These are phyloP conservation scores for Cerastoderma edule DNA, from an alignment of 2,888 invertebrate genomes.

Conservation along the genomic window DNA sequence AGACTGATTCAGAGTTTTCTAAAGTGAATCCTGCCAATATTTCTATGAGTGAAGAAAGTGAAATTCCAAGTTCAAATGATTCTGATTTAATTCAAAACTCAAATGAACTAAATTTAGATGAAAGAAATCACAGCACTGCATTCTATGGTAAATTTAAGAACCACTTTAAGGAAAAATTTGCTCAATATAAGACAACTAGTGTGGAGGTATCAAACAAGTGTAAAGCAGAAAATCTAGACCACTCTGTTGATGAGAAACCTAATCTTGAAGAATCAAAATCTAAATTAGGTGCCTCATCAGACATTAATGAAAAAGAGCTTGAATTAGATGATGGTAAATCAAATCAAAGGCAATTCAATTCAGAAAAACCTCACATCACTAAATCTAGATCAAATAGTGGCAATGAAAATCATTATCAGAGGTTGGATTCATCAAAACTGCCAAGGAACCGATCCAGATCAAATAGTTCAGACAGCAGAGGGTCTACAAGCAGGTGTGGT, in stretches of 20 bases:
- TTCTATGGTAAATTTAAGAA: conserved; percentile 42
- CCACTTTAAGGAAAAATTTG: conserved; percentile 34
- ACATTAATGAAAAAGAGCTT: background rate
- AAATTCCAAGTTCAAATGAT: background rate
- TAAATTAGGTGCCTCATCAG: background rate
- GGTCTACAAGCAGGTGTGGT: conserved; percentile 12
- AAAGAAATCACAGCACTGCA: background rate
- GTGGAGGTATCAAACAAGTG: no score
- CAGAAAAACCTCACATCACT: background rate
- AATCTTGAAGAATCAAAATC: background rate
- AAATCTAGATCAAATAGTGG: conserved; percentile 26
- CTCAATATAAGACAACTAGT: conserved; percentile 8
- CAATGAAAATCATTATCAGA: background rate
- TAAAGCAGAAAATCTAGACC: no score
- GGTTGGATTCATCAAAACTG: no score
- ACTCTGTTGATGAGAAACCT: conserved; percentile 8
- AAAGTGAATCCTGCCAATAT: no score
- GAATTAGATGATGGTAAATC: background rate
- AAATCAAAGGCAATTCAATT: background rate
- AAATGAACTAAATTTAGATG: background rate
- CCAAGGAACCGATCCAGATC: conserved; percentile 6
- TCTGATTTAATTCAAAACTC: background rate
- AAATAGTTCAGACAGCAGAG: conserved; percentile 27
- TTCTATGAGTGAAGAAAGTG: no score
- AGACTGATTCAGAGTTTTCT: no score